A percentile compares a stretch with the other conserved stretches of the same genome.
phyloP scores from a whole-genome alignment of 2,113 vertebrate species.

The Ranitomeya imitator region DNA sequence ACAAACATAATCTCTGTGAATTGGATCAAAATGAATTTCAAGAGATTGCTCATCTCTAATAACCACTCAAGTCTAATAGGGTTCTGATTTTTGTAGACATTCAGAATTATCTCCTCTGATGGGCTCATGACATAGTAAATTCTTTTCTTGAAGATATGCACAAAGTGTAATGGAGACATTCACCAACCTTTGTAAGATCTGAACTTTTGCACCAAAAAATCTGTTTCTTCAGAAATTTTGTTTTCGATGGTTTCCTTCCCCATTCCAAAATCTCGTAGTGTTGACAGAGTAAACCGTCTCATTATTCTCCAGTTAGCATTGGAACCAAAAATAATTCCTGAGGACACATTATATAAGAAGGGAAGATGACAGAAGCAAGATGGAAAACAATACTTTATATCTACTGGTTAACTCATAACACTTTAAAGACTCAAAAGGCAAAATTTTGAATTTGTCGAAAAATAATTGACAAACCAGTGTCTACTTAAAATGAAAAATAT shows the following conservation, averaged over 20 bases:
- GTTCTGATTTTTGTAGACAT: neutral
- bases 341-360: too few species aligned
- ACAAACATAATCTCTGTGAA: neutral
- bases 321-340: constrained; percentile 65
- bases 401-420: too few species aligned
- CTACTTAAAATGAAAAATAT: too few species aligned
- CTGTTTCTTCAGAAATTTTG: constrained; percentile 62
- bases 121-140: neutral
- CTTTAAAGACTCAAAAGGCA: too few species aligned
- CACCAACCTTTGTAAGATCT: too few species aligned
- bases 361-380: neutral
- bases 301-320: constrained; percentile 68
- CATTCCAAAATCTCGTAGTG: constrained; percentile 68
- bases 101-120: neutral
- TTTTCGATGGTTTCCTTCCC: constrained; percentile 66
- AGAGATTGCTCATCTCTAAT: neutral
- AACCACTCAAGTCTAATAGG: neutral
- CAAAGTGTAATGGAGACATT: too few species aligned
- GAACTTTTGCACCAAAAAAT: too few species aligned
- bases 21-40: neutral
- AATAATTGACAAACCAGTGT: too few species aligned
- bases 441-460: too few species aligned
- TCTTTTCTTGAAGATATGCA: constrained; percentile 52
- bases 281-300: constrained; percentile 67
- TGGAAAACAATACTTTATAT: too few species aligned